Conservation (phyloP, 1,140 invertebrate genomes). For the Homalodisca vitripennis region DNA sequence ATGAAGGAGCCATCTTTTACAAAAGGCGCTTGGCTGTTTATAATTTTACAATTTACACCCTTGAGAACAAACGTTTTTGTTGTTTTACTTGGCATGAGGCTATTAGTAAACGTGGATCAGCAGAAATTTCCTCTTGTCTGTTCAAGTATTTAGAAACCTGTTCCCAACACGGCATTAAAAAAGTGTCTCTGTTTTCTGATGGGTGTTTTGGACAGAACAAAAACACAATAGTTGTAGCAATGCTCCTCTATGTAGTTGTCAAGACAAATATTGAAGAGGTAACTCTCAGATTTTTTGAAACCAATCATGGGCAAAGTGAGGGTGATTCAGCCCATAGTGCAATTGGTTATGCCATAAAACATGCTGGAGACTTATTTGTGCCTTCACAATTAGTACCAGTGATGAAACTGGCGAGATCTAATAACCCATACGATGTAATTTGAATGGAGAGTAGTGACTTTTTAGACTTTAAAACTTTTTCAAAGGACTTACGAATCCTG, state of each 20-base stretch:
- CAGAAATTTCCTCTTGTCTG: background rate
- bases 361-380: background rate
- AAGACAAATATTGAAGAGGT: background rate
- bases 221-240: background rate
- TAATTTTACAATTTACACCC: background rate
- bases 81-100: background rate
- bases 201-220: background rate
- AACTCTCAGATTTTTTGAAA: background rate
- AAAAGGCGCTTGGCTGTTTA: background rate
- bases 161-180: background rate
- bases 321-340: too few relatives aligned
- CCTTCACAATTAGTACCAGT: background rate
- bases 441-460: background rate
- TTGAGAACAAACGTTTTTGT: background rate
- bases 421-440: background rate
- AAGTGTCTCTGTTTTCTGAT: background rate
- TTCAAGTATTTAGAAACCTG: background rate
- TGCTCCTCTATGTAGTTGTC: background rate
- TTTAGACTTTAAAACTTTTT: background rate
- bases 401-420: background rate
- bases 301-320: background rate
- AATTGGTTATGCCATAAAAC: background rate
- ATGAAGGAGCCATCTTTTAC: background rate
- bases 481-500: background rate
- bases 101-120: background rate